These are phyloP conservation scores for Phorcus lineatus DNA, from an alignment of 2,888 invertebrate species.

Conservation along the genomic window DNA sequence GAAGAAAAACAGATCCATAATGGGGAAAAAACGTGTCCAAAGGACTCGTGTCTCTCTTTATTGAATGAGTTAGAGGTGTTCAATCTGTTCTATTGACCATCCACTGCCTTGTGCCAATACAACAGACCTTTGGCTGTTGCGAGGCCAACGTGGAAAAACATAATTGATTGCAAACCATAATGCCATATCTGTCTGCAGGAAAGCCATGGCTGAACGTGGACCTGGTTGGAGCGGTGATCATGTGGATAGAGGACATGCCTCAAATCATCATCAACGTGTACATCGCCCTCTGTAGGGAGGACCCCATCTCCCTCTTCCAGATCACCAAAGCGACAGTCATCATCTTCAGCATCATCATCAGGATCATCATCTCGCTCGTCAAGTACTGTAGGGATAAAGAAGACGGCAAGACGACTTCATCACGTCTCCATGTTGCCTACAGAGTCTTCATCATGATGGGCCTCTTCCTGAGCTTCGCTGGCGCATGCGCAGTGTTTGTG, in stretches of 20 bases:
- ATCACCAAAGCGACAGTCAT: slow-evolving; percentile 48
- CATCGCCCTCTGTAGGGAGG: slow-evolving; percentile 51
- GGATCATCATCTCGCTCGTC: slow-evolving; percentile 45
- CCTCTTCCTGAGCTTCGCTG: slow-evolving; percentile 47
- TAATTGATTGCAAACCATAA: too few relatives aligned
- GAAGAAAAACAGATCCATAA: too few relatives aligned
- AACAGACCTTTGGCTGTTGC: too few relatives aligned
- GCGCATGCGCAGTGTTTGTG: slow-evolving; percentile 53
- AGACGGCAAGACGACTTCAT: slow-evolving; percentile 39
- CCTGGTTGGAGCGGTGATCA: slow-evolving; percentile 39
- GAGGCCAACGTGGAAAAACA: too few relatives aligned
- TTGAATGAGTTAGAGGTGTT: too few relatives aligned
- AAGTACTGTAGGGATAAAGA: slow-evolving; percentile 43
- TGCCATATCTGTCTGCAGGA: slow-evolving; percentile 24
- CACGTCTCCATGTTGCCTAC: slow-evolving; percentile 46
- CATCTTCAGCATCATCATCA: slow-evolving; percentile 48
- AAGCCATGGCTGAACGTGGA: slow-evolving; percentile 40
- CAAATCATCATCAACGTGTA: slow-evolving; percentile 43
- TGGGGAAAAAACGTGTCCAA: too few relatives aligned
- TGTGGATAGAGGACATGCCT: slow-evolving; percentile 52
- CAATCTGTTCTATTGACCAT: too few relatives aligned
- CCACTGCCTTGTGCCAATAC: too few relatives aligned
- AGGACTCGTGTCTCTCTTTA: too few relatives aligned
- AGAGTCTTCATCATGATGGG: slow-evolving; percentile 55
- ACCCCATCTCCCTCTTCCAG: slow-evolving; percentile 52